A percentile compares a stretch with the other conserved stretches of the same genome.
Evolutionary conservation across 2,888 invertebrate genomes (phyloP).

Genomic region (Cerastis rubricosa): DNA sequence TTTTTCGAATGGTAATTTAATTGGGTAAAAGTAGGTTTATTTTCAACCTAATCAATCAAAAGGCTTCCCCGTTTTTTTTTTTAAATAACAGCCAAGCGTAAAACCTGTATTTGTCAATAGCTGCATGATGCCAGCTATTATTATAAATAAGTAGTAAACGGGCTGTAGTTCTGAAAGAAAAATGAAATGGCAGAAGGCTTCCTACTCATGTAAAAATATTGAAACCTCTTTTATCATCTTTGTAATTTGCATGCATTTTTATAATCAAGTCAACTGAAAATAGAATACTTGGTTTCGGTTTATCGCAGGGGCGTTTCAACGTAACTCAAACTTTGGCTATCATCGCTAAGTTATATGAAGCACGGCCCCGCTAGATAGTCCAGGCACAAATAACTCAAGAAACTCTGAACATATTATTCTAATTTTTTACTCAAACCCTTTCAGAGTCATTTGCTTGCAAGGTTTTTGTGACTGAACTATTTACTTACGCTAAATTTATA

Average conservation of each 20-base stretch:
- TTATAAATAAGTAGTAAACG: too few relatives aligned
- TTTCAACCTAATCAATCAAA: background rate
- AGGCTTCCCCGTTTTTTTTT: background rate
- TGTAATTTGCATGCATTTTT: background rate
- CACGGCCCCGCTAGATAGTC: background rate
- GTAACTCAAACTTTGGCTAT: conserved; percentile 3
- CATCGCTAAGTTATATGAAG: conserved; percentile 16
- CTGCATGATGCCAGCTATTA: too few relatives aligned
- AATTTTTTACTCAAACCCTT: background rate
- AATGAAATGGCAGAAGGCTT: background rate
- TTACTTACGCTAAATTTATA: conserved; percentile 17
- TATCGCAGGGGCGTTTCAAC: background rate
- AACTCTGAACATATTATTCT: background rate
- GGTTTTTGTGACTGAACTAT: conserved; percentile 11
- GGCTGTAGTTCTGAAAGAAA: background rate
- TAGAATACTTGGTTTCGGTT: conserved; percentile 10
- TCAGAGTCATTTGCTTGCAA: background rate
- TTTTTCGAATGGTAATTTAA: background rate
- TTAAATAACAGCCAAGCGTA: too few relatives aligned
- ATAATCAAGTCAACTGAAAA: background rate
- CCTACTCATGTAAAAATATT: background rate
- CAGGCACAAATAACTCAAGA: conserved; percentile 1
- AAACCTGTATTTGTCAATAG: too few relatives aligned
- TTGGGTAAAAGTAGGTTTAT: background rate
- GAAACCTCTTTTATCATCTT: background rate